Evolutionary conservation across 2,888 invertebrate genomes (phyloP).

Genomic region (Bedellia somnulentella): DNA sequence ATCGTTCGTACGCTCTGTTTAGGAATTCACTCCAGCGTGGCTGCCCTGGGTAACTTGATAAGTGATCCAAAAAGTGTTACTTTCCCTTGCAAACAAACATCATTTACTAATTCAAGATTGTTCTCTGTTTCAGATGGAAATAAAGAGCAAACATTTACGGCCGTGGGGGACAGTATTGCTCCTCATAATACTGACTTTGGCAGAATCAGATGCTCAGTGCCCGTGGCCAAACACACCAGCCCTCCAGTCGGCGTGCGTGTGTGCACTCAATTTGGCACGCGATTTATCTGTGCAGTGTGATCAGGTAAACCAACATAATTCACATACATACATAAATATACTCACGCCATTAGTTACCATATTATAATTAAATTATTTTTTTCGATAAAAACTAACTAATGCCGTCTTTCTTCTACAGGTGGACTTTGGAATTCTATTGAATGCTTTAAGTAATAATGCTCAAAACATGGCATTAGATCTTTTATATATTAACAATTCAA

Average conservation of each 20-base stretch:
- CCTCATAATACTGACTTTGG: slow-evolving; percentile 17
- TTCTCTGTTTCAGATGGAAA: too few relatives aligned
- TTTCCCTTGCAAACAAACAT: too few relatives aligned
- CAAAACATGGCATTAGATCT: slow-evolving; percentile 73
- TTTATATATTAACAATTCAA: slow-evolving; percentile 87
- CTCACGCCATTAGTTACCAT: not conserved
- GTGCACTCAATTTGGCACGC: slow-evolving; percentile 82
- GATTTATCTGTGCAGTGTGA: slow-evolving; percentile 90
- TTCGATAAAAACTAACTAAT: not conserved
- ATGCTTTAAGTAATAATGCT: slow-evolving; percentile 71
- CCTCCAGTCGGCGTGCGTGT: slow-evolving; percentile 82
- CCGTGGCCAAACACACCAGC: slow-evolving; percentile 78
- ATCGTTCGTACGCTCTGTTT: too few relatives aligned
- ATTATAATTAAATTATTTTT: too few relatives aligned
- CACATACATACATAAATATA: slow-evolving; percentile 1
- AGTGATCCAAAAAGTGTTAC: too few relatives aligned
- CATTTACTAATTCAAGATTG: too few relatives aligned
- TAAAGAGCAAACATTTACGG: too few relatives aligned
- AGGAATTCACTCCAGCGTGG: too few relatives aligned
- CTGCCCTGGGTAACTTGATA: too few relatives aligned
- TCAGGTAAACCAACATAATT: slow-evolving; percentile 58
- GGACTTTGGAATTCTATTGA: slow-evolving; percentile 73
- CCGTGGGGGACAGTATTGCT: slow-evolving; percentile 11
- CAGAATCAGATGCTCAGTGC: slow-evolving; percentile 65
- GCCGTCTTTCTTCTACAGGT: slow-evolving; percentile 47